Conservation (phyloP, 2,797 vertebrate genomes). For the Pygocentrus nattereri region DNA sequence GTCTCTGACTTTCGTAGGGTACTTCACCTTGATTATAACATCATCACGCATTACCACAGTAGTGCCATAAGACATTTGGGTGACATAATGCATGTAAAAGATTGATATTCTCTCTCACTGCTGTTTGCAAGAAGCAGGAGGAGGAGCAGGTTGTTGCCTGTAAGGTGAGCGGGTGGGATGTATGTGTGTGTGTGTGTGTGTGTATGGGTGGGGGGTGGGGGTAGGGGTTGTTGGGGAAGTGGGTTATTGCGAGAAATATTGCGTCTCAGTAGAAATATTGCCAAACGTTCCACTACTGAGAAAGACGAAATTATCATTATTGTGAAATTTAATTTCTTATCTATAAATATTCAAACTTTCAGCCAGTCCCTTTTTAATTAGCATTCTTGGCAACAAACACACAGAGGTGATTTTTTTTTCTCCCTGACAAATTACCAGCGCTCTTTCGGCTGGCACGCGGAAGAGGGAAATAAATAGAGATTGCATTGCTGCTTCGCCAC, state of each 20-base stretch:
- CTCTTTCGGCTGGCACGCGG: conserved; percentile 53
- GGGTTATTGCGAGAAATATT: neutral
- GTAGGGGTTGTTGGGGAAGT: neutral
- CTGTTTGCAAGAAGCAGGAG: conserved; percentile 40
- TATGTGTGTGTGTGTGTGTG: neutral
- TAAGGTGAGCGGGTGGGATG: conserved; percentile 26
- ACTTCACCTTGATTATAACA: neutral
- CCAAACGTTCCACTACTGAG: conserved; percentile 36
- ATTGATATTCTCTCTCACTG: conserved; percentile 25
- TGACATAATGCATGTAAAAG: conserved; percentile 26
- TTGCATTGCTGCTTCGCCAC: conserved; percentile 27
- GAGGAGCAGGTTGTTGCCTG: conserved; percentile 54
- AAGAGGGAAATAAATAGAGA: conserved; percentile 57
- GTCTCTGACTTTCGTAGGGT: too few species aligned
- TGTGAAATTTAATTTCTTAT: conserved; percentile 67
- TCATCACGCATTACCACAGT: neutral
- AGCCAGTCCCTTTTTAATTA: conserved; percentile 62
- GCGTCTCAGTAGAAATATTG: conserved; percentile 30
- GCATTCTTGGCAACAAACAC: conserved; percentile 61
- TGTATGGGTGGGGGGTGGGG: conserved; percentile 2
- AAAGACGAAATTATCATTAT: conserved; percentile 58
- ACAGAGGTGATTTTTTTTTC: conserved; percentile 44
- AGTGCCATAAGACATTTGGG: neutral
- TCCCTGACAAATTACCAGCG: conserved; percentile 58
- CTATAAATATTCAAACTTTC: conserved; percentile 67